Percentiles rank a stretch among this genome's conserved stretches.
phyloP scores from a whole-genome alignment of 2,113 vertebrate genomes.

The Epinephelus lanceolatus region DNA sequence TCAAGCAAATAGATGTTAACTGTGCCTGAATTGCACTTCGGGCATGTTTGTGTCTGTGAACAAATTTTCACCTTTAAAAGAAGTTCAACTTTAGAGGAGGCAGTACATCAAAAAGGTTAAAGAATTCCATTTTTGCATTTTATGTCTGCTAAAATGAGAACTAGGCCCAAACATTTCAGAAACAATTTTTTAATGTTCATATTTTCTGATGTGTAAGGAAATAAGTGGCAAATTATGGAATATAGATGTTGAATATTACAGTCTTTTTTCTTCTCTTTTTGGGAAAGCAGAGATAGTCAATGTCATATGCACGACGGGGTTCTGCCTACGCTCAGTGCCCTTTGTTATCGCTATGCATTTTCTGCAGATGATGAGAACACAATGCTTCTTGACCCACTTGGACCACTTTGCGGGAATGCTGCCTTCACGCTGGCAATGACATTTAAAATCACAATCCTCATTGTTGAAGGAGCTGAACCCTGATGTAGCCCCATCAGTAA shows the following conservation, averaged over 20 bases:
- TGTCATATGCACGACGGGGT: not conserved
- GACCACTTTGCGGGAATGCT: conserved; percentile 43
- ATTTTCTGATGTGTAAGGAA: conserved; percentile 4
- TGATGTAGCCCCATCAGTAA: conserved; percentile 45
- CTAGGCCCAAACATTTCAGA: not conserved
- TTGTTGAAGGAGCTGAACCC: conserved; percentile 61
- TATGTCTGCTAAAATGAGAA: conserved; percentile 2
- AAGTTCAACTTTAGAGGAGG: conserved; percentile 1
- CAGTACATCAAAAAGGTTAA: conserved; percentile 3
- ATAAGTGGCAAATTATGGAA: not conserved
- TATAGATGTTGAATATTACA: not conserved
- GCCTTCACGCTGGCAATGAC: conserved; percentile 56
- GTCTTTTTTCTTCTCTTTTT: not conserved
- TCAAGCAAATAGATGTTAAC: not conserved
- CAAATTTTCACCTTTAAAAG: not conserved
- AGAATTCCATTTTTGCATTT: not conserved
- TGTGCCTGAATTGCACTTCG: not conserved
- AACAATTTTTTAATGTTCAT: not conserved
- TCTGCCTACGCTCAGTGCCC: not conserved
- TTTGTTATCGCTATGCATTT: conserved; percentile 48
- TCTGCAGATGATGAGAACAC: conserved; percentile 51
- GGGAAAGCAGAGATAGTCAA: conserved; percentile 15
- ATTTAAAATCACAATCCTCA: conserved; percentile 73
- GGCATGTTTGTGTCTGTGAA: conserved; percentile 11
- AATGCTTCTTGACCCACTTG: conserved; percentile 71